phyloP scores from a whole-genome alignment of 1,140 invertebrate genomes.

The Charaxes varanes region DNA sequence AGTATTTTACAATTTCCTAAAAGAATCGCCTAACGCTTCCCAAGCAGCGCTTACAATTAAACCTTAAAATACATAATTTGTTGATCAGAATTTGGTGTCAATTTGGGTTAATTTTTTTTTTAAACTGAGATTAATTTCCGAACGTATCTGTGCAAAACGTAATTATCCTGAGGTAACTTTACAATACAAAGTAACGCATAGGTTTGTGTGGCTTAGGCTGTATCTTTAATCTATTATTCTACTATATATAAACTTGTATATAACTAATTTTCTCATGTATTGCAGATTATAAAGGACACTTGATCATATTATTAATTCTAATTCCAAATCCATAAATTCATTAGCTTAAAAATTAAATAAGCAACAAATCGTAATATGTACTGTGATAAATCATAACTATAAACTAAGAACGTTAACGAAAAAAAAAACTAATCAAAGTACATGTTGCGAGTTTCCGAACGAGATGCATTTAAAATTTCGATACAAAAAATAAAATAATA shows the following conservation, averaged over 20 bases:
- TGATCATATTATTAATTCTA: conserved; percentile 17
- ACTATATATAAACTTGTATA: background rate
- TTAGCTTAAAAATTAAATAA: conserved; percentile 33
- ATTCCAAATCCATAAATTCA: conserved; percentile 10
- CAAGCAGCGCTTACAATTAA: conserved; percentile 39
- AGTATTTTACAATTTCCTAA: conserved; percentile 63
- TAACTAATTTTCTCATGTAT: conserved; percentile 8
- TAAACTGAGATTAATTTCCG: no score
- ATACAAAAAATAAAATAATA: conserved; percentile 34
- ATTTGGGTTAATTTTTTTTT: conserved; percentile 44
- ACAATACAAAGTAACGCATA: conserved; percentile 12
- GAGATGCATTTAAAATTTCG: conserved; percentile 34
- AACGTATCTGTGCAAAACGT: conserved; percentile 18
- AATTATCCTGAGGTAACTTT: conserved; percentile 25
- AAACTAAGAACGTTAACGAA: conserved; percentile 57
- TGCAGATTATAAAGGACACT: conserved; percentile 20
- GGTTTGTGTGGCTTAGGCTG: conserved; percentile 9
- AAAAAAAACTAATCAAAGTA: conserved; percentile 34
- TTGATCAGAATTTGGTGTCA: conserved; percentile 59
- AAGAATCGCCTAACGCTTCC: conserved; percentile 40
- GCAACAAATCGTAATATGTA: conserved; percentile 42
- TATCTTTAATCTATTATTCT: conserved; percentile 6
- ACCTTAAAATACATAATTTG: conserved; percentile 42
- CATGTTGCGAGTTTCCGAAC: conserved; percentile 44
- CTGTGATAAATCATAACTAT: conserved; percentile 37